Conservation (phyloP, 2,113 vertebrate species). For the Bungarus multicinctus region DNA sequence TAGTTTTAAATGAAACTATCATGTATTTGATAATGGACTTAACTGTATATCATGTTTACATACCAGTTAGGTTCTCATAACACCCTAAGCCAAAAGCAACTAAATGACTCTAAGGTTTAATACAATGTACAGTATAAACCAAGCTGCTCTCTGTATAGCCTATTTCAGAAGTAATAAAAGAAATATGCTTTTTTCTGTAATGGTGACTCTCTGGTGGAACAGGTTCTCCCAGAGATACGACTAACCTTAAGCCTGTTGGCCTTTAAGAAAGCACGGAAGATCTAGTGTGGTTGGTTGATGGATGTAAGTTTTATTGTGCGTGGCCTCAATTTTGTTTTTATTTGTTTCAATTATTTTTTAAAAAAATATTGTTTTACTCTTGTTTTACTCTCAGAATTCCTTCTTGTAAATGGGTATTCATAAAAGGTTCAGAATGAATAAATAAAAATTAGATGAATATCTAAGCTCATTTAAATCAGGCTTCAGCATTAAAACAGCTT, state of each 20-base stretch:
- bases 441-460: neutral
- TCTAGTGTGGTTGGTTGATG: neutral
- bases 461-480: neutral
- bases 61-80: neutral
- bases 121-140: neutral
- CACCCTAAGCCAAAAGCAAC: neutral
- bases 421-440: neutral
- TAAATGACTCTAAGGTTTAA: neutral
- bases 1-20: neutral
- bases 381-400: neutral
- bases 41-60: neutral
- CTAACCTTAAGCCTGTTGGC: neutral
- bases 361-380: neutral
- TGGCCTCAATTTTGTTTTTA: neutral
- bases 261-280: neutral
- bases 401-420: neutral
- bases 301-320: neutral
- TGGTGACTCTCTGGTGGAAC: neutral
- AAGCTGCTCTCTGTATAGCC: neutral
- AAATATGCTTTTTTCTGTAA: neutral
- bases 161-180: neutral
- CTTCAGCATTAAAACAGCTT: neutral
- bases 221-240: neutral
- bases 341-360: neutral
- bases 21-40: neutral